A percentile compares a stretch with the other conserved stretches of the same genome.
These are phyloP conservation scores for Linnaemya tessellans DNA, from an alignment of 2,888 invertebrate species.

Conservation along the genomic window DNA sequence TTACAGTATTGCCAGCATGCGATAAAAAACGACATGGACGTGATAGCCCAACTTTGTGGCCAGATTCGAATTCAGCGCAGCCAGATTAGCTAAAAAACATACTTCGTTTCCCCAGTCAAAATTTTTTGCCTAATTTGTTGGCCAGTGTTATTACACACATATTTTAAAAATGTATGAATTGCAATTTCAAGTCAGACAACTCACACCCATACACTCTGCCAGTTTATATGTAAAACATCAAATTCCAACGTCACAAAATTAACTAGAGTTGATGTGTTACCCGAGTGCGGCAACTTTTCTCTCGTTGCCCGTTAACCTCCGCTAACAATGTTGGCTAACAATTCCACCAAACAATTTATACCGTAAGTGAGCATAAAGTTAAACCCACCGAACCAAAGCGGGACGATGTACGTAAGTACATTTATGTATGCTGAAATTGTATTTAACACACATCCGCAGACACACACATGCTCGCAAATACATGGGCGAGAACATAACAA, in stretches of 20 bases:
- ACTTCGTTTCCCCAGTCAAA: no score
- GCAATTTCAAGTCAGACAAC: not conserved
- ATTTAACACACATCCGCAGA: slow-evolving; percentile 6
- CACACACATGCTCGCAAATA: not conserved
- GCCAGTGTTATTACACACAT: no score
- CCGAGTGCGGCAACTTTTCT: slow-evolving; percentile 50
- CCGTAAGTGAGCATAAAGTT: slow-evolving; percentile 27
- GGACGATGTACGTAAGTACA: no score
- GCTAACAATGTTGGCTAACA: slow-evolving; percentile 57
- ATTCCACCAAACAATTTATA: slow-evolving; percentile 42
- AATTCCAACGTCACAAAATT: slow-evolving; percentile 42
- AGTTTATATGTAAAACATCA: slow-evolving; percentile 23
- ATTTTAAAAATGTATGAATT: not conserved
- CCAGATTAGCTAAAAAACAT: no score
- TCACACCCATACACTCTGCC: not conserved
- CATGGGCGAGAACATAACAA: slow-evolving; percentile 54
- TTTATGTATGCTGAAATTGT: not conserved
- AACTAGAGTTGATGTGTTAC: slow-evolving; percentile 40
- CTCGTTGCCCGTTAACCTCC: slow-evolving; percentile 47
- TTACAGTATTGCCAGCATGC: no score
- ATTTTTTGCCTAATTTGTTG: no score
- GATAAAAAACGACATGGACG: no score
- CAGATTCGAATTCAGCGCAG: no score
- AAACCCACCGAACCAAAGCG: no score
- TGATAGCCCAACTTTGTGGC: no score